Evolutionary conservation across 1,140 invertebrate species (phyloP).

Genomic region (Drosophila watanabei): DNA sequence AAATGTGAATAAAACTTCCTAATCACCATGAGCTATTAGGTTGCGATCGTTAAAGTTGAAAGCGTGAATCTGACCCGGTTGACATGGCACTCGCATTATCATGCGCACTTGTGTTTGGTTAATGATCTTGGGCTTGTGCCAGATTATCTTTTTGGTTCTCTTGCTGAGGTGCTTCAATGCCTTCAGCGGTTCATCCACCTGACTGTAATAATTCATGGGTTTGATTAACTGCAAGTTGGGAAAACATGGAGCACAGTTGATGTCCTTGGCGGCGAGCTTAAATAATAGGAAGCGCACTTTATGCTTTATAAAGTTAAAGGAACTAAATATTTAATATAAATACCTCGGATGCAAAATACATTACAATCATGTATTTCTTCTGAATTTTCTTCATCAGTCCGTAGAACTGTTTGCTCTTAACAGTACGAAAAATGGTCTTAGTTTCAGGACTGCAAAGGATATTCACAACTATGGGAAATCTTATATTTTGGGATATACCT

Average conservation of each 20-base stretch:
- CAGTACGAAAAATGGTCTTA: conserved; percentile 27
- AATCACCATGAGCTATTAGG: conserved; percentile 40
- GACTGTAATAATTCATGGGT: conserved; percentile 45
- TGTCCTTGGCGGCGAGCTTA: conserved; percentile 52
- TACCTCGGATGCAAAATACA: conserved; percentile 53
- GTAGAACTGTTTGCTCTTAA: conserved; percentile 3
- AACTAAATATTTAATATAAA: not conserved
- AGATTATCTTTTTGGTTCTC: not conserved
- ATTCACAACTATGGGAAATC: too few relatives aligned
- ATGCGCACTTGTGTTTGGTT: not conserved
- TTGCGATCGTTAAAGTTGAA: conserved; percentile 39
- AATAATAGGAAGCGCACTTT: too few relatives aligned
- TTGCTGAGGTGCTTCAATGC: conserved; percentile 7
- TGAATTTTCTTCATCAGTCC: conserved; percentile 10
- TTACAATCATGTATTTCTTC: conserved; percentile 43
- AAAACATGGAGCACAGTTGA: conserved; percentile 56
- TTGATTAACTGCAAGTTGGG: conserved; percentile 15
- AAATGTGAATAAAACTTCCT: not conserved
- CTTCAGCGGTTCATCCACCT: conserved; percentile 42
- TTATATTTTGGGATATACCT: not conserved
- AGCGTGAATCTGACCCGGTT: conserved; percentile 16
- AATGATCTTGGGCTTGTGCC: not conserved
- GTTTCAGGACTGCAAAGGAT: conserved; percentile 8
- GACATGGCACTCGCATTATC: conserved; percentile 25
- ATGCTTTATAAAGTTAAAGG: not conserved